Evolutionary conservation across 2,888 invertebrate genomes (phyloP).

Genomic region (Rhorus exstirpatorius): DNA sequence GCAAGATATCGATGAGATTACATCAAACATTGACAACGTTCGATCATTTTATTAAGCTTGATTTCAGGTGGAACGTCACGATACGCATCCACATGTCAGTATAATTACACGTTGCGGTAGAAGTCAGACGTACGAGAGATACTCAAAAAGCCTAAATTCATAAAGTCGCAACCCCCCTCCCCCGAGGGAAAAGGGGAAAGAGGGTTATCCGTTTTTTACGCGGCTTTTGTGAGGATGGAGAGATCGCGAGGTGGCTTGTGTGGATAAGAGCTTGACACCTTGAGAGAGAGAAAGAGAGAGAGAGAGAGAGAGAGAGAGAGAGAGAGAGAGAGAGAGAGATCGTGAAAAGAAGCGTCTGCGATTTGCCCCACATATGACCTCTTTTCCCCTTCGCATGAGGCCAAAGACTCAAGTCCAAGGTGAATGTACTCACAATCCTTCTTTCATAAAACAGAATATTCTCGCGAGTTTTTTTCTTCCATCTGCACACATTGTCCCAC

Average conservation of each 20-base stretch:
- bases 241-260: conserved; percentile 11
- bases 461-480: conserved; percentile 42
- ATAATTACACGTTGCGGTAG: neutral
- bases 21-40: neutral
- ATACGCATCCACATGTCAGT: conserved; percentile 42
- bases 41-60: conserved; percentile 49
- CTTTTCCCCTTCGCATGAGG: conserved; percentile 62
- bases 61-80: conserved; percentile 72
- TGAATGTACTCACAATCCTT: conserved; percentile 65
- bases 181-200: too few species aligned
- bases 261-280: conserved; percentile 5
- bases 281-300: conserved; percentile 4
- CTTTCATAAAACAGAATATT: conserved; percentile 31
- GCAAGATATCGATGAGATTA: too few species aligned
- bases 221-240: neutral
- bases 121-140: conserved; percentile 11
- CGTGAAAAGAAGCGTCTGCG: conserved; percentile 59
- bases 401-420: conserved; percentile 71
- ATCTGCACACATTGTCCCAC: conserved; percentile 25
- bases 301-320: conserved; percentile 29
- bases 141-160: conserved; percentile 62
- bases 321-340: conserved; percentile 23
- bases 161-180: conserved; percentile 45
- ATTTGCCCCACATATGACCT: conserved; percentile 64
- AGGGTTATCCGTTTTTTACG: neutral